These are phyloP conservation scores for Globodera rostochiensis DNA, from an alignment of 1,140 invertebrate species.

Conservation along the genomic window DNA sequence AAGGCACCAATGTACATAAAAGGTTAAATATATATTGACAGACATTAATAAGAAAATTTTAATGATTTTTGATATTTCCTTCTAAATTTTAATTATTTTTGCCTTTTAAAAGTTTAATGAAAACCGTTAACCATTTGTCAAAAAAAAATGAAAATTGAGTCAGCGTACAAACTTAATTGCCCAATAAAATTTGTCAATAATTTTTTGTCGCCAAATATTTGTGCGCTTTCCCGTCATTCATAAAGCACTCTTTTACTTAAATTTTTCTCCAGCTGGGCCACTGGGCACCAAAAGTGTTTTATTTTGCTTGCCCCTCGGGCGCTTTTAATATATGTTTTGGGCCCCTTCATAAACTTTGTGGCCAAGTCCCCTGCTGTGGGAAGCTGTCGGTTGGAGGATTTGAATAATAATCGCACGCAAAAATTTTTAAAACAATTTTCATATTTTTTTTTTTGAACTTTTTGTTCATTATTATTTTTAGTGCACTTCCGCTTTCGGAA, in stretches of 20 bases:
- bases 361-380: neutral
- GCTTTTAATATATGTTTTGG: constrained; percentile 1
- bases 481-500: too few relatives aligned
- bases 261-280: neutral
- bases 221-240: neutral
- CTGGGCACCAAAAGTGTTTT: neutral
- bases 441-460: neutral
- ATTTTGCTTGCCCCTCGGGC: neutral
- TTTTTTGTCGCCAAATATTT: neutral
- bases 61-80: too few relatives aligned
- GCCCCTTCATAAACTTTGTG: neutral
- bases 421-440: neutral
- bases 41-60: too few relatives aligned
- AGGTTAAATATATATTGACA: too few relatives aligned
- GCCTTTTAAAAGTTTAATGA: too few relatives aligned
- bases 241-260: neutral
- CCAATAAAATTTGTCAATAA: neutral
- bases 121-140: too few relatives aligned
- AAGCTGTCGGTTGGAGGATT: neutral
- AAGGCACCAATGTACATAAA: too few relatives aligned
- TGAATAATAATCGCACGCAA: neutral
- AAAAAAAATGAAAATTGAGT: too few relatives aligned
- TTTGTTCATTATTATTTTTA: neutral
- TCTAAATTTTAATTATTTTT: too few relatives aligned
- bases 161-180: neutral